Percentiles rank a stretch among this genome's conserved stretches.
Conservation (phyloP, 2,888 invertebrate species). For the Harpagoxenus sublaevis region DNA sequence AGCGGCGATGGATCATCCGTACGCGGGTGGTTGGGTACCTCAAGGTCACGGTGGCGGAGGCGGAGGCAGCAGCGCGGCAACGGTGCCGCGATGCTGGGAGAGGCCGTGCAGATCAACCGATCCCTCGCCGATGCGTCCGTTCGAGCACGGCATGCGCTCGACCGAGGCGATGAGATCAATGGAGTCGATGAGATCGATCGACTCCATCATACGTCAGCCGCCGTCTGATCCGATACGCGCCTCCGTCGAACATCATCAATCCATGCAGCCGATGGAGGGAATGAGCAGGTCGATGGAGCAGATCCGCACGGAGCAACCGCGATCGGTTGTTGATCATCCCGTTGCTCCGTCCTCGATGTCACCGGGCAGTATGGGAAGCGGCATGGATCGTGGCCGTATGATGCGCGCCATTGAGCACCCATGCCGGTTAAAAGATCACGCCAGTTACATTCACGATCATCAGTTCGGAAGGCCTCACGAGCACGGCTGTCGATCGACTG, state of each 20-base stretch:
- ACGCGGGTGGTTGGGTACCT: slow-evolving; percentile 86
- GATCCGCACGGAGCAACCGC: slow-evolving; percentile 74
- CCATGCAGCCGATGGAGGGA: slow-evolving; percentile 80
- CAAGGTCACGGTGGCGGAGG: slow-evolving; percentile 78
- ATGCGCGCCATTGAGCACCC: slow-evolving; percentile 82
- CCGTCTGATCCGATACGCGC: slow-evolving; percentile 67
- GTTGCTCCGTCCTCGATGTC: slow-evolving; percentile 67
- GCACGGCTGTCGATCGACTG: slow-evolving; percentile 83
- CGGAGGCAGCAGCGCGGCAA: slow-evolving; percentile 68
- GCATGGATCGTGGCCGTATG: slow-evolving; percentile 78
- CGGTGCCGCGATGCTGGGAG: slow-evolving; percentile 83
- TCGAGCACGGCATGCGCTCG: slow-evolving; percentile 83
- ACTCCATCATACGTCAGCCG: slow-evolving; percentile 82
- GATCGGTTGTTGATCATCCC: slow-evolving; percentile 76
- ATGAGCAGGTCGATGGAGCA: slow-evolving; percentile 73
- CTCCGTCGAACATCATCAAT: slow-evolving; percentile 76
- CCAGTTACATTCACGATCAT: slow-evolving; percentile 81
- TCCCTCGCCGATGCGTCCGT: slow-evolving; percentile 84
- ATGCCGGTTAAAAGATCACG: slow-evolving; percentile 83
- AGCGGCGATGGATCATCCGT: slow-evolving; percentile 87
- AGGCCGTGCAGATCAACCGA: slow-evolving; percentile 84
- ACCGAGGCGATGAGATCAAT: slow-evolving; percentile 84
- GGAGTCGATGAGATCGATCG: slow-evolving; percentile 85
- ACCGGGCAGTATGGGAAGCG: slow-evolving; percentile 64
- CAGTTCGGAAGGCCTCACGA: slow-evolving; percentile 79